phyloP scores from a whole-genome alignment of 1,140 invertebrate species.

The Lordiphosa clarofinis region DNA sequence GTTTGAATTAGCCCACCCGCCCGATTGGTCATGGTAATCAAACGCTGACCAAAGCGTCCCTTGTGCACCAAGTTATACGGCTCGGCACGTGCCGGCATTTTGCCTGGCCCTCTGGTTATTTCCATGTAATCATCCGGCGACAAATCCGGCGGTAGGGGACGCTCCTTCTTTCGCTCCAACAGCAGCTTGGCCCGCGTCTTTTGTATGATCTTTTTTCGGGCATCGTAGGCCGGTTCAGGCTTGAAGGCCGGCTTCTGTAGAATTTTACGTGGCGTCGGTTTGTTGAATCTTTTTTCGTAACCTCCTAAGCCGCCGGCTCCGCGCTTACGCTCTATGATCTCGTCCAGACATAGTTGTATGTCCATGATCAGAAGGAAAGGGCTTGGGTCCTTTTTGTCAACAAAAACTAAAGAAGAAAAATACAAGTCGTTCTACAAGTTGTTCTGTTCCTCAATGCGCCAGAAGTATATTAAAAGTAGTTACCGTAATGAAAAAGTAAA shows the following conservation, averaged over 20 bases:
- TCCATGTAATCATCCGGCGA: neutral
- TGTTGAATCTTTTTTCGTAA: neutral
- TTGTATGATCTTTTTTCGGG: constrained; percentile 85
- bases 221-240: constrained; percentile 80
- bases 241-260: constrained; percentile 27
- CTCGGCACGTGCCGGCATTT: constrained; percentile 78
- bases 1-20: constrained; percentile 11
- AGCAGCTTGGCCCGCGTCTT: constrained; percentile 84
- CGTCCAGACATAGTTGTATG: constrained; percentile 53
- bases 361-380: constrained; percentile 18
- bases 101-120: neutral
- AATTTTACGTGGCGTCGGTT: constrained; percentile 19
- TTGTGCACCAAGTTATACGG: constrained; percentile 28
- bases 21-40: constrained; percentile 42
- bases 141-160: constrained; percentile 1
- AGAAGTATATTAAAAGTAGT: too few species aligned
- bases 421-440: too few species aligned
- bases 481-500: too few species aligned
- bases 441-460: too few species aligned
- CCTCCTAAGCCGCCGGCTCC: constrained; percentile 12
- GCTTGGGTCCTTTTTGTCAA: neutral
- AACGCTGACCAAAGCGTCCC: constrained; percentile 34
- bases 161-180: constrained; percentile 48
- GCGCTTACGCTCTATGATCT: constrained; percentile 61
- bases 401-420: neutral